Base-by-base conservation (phyloP, 2,888 invertebrate genomes). In the Pterostichus niger region DNA sequence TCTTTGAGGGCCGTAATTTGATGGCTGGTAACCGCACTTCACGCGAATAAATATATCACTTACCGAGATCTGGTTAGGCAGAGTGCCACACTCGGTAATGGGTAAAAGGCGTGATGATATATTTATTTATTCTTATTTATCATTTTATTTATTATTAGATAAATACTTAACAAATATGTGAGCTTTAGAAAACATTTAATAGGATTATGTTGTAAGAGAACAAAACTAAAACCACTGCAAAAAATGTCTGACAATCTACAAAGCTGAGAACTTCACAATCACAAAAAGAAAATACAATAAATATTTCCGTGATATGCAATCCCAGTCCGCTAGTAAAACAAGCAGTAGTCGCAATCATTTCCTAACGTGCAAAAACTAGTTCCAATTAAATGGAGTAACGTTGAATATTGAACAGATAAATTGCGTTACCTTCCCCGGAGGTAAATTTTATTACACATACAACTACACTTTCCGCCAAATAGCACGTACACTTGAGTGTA, bases 361-460 rank as follows among this genome's bases (percentile, higher is more conserved):
- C 40, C 35, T 35, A 15, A 6, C 13, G 68, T 15, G 17, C 68
- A 71, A 71, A 71, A 71, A 71, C 68, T 71, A 44, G 44, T 71
- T 71, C 44, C 68, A 71, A 71, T 71, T 71, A 71, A 71, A 71
- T 15, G 68, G 68, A 71, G 68, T 71, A 71, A 10, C 68, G 68
- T 13, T 33, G 61, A 61, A 13, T 44, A 46, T 15, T 33, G 44
- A 71, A 40, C 44, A 15, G 17, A 71, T 44, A 71, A 44, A 71
- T 44, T 71, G 64, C 64, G 68, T 71, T 71, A 24, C 44, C 44
- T 40, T 15, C 64, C 40, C 17, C 15, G 68, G 44, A 64, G 35
- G 68, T 71, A 71, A 71, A 71, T 71, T 71, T 71, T 71, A 71
- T 44, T 17, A 44, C 68, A 71, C 68, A 71, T 40, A 71, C 44